Conservation (phyloP, 2,888 invertebrate genomes). For the Chalcosyrphus nemorum region DNA sequence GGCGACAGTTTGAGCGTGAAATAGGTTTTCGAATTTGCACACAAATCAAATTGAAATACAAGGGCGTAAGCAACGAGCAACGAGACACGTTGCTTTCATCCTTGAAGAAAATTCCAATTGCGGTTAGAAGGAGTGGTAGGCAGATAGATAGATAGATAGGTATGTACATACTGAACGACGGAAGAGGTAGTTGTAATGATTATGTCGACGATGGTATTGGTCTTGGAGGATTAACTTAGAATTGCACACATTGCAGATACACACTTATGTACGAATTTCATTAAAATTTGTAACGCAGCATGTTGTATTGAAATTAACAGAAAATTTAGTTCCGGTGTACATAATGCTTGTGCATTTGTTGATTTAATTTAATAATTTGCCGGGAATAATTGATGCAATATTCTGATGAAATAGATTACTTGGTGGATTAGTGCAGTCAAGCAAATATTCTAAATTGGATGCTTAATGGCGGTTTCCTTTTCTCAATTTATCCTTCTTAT, state of each 20-base stretch:
- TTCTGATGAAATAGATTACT: background rate
- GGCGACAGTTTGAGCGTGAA: constrained; percentile 74
- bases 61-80: background rate
- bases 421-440: background rate
- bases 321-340: background rate
- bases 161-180: background rate
- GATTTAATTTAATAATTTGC: background rate
- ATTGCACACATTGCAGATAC: constrained; percentile 18
- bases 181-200: background rate
- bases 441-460: background rate
- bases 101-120: constrained; percentile 27
- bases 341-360: background rate
- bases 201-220: background rate
- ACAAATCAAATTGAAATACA: constrained; percentile 74
- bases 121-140: background rate
- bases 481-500: too few species aligned
- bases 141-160: background rate
- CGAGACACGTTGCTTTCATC: background rate
- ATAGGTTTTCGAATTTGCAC: constrained; percentile 73
- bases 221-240: background rate
- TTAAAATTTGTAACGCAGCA: constrained; percentile 1
- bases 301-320: background rate
- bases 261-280: constrained; percentile 14
- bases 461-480: too few species aligned
- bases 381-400: background rate